A percentile compares a stretch with the other conserved stretches of the same genome.
These are phyloP conservation scores for Lumbricus terrestris DNA, from an alignment of 2,888 invertebrate genomes.

Conservation along the genomic window DNA sequence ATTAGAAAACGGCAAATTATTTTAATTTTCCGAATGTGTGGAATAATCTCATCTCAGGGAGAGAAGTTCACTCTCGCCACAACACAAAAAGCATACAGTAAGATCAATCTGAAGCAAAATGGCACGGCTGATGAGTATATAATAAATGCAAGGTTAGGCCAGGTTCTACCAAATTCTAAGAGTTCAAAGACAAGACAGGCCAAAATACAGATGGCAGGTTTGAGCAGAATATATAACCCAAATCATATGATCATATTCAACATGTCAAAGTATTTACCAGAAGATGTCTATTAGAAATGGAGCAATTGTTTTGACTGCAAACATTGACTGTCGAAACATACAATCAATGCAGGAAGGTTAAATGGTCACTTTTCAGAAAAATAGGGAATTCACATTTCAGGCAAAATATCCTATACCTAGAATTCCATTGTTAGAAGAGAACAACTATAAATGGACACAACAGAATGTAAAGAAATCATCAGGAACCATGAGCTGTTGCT, in stretches of 20 bases:
- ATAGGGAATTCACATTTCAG: neutral
- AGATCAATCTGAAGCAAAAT: neutral
- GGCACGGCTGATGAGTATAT: neutral
- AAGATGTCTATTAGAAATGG: too few species aligned
- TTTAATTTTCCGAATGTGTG: neutral
- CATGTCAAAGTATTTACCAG: too few species aligned
- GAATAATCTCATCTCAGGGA: neutral
- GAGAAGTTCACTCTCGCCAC: neutral
- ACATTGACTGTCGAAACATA: too few species aligned
- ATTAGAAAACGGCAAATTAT: neutral
- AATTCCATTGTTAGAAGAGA: neutral
- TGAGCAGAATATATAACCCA: neutral
- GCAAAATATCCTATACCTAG: neutral
- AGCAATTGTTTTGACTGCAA: too few species aligned
- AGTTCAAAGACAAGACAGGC: neutral
- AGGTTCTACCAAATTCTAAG: neutral
- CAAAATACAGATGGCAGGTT: neutral
- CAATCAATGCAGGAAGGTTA: too few species aligned
- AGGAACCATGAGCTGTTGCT: conserved; percentile 8
- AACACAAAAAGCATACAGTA: neutral
- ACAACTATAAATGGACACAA: neutral
- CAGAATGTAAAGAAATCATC: neutral
- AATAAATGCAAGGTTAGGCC: neutral
- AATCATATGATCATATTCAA: neutral
- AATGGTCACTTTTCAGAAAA: too few species aligned